Conservation (phyloP, 2,113 vertebrate genomes). For the Gadus macrocephalus region DNA sequence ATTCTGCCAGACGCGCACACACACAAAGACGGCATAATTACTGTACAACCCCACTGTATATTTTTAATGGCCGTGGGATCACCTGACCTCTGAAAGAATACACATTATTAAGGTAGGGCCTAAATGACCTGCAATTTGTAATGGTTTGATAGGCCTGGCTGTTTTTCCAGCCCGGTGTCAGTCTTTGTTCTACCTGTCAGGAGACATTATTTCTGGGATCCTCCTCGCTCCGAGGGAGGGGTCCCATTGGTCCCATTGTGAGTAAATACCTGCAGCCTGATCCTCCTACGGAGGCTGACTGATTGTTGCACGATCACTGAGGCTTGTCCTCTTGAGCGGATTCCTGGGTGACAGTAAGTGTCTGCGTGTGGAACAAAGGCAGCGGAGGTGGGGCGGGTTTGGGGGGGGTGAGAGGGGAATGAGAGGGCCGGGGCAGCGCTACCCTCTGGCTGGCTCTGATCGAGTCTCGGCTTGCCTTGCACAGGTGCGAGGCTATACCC, state of each 20-base stretch:
- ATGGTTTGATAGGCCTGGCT: slow-evolving; percentile 55
- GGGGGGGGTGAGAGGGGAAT: slow-evolving; percentile 23
- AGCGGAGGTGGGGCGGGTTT: slow-evolving; percentile 41
- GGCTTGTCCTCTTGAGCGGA: slow-evolving; percentile 70
- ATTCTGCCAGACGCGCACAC: slow-evolving; percentile 3
- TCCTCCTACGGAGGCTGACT: slow-evolving; percentile 37
- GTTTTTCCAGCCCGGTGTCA: slow-evolving; percentile 17
- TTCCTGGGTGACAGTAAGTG: slow-evolving; percentile 72
- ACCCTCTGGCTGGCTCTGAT: slow-evolving; percentile 68
- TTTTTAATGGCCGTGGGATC: slow-evolving; percentile 8
- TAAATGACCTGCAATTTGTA: slow-evolving; percentile 58
- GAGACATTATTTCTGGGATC: slow-evolving; percentile 53
- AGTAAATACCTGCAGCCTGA: slow-evolving; percentile 61
- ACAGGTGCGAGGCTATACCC: slow-evolving; percentile 66
- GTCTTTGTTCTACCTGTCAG: slow-evolving; percentile 43
- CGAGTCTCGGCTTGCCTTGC: slow-evolving; percentile 75
- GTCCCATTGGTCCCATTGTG: slow-evolving; percentile 51
- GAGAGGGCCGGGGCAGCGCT: slow-evolving; percentile 59
- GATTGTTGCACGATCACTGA: slow-evolving; percentile 71
- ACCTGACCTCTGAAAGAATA: slow-evolving; percentile 14
- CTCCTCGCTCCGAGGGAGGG: slow-evolving; percentile 53
- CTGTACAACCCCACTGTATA: slow-evolving; percentile 4
- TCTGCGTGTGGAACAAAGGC: slow-evolving; percentile 64
- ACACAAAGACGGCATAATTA: slow-evolving; percentile 10
- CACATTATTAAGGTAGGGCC: slow-evolving; percentile 40